Evolutionary conservation across 2,797 vertebrate genomes (phyloP).

Genomic region (Microctenopoma stevenorrisi): DNA sequence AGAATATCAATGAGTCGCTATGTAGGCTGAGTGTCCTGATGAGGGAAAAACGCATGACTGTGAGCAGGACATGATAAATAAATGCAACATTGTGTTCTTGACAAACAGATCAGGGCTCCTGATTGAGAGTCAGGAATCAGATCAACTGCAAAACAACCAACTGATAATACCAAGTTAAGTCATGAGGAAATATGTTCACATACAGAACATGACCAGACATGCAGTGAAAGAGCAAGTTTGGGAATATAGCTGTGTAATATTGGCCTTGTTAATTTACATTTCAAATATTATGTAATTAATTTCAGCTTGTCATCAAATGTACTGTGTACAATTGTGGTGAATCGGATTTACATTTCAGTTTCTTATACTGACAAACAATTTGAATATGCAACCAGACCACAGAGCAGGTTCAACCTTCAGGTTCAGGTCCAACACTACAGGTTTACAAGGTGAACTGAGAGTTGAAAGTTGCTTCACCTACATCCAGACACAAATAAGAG

Average conservation of each 20-base stretch:
- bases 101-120: neutral
- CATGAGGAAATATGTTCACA: slow-evolving; percentile 6
- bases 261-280: neutral
- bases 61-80: neutral
- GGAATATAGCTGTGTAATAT: neutral
- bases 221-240: neutral
- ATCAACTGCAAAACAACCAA: neutral
- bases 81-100: neutral
- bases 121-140: neutral
- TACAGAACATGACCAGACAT: neutral
- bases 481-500: neutral
- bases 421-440: neutral
- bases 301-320: neutral
- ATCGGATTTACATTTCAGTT: slow-evolving; percentile 10
- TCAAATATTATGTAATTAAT: accelerated
- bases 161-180: neutral
- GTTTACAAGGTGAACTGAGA: neutral
- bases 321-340: neutral
- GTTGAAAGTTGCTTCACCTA: neutral
- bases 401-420: neutral
- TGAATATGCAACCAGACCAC: slow-evolving; percentile 22
- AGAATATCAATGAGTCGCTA: slow-evolving; percentile 11
- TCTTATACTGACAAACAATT: neutral
- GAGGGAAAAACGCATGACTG: slow-evolving; percentile 22
- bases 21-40: slow-evolving; percentile 3